phyloP scores from a whole-genome alignment of 1,140 invertebrate genomes.

The Philopotamus ludificatus region DNA sequence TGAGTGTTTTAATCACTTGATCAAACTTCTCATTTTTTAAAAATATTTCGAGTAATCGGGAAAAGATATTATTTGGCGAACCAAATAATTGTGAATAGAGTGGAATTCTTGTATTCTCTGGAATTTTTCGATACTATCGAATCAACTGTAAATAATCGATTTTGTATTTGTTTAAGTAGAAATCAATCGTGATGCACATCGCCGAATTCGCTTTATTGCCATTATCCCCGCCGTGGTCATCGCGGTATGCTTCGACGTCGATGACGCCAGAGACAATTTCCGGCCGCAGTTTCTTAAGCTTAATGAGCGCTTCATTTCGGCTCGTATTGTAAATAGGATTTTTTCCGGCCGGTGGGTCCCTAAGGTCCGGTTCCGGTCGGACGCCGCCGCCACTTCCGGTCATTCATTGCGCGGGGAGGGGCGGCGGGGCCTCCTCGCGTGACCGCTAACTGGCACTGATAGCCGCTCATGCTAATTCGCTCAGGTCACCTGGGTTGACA shows the following conservation, averaged over 20 bases:
- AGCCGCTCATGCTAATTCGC: slow-evolving; percentile 5
- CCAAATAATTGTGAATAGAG: no score
- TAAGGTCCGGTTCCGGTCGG: neutral
- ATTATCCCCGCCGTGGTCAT: neutral
- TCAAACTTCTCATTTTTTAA: no score
- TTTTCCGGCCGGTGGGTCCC: neutral
- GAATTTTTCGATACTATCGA: no score
- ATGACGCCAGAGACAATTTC: neutral
- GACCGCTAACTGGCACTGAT: slow-evolving; percentile 3
- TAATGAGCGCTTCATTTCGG: neutral
- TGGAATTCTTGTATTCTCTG: no score
- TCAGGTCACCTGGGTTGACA: neutral
- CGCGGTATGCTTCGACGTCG: neutral
- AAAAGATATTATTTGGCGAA: no score
- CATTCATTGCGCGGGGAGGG: neutral
- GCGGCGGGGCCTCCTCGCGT: neutral
- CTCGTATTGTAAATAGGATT: neutral
- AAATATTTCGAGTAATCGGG: no score
- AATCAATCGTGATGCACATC: neutral
- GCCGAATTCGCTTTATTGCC: neutral
- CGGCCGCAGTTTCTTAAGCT: neutral
- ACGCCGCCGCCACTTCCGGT: neutral
- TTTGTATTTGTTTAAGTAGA: no score
- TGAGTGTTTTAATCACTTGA: no score
- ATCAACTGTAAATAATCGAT: no score